Percentiles rank a stretch among this genome's conserved stretches.
Evolutionary conservation across 2,113 vertebrate species (phyloP).

Genomic region (Pituophis catenifer): DNA sequence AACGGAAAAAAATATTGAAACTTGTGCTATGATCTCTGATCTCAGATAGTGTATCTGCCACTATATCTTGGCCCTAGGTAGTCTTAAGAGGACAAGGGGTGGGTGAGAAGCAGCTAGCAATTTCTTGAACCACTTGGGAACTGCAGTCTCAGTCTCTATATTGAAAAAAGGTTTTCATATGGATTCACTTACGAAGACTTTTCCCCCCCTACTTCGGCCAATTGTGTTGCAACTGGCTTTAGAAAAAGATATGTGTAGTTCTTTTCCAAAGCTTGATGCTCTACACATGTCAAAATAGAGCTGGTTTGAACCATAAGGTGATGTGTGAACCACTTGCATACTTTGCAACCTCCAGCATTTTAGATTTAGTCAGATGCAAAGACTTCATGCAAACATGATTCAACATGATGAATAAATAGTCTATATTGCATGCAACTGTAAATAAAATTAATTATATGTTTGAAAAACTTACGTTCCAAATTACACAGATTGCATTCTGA

Average conservation of each 20-base stretch:
- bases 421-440: conserved; percentile 31
- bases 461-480: conserved; percentile 9
- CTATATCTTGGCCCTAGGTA: no score
- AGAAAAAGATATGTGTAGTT: conserved; percentile 7
- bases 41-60: neutral
- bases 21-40: neutral
- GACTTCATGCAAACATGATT: conserved; percentile 24
- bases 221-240: neutral
- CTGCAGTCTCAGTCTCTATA: conserved; percentile 30
- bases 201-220: neutral
- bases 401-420: conserved; percentile 22
- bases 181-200: conserved; percentile 55
- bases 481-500: neutral
- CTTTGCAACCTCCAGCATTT: neutral
- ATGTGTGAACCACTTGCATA: conserved; percentile 48
- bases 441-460: neutral
- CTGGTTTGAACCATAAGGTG: conserved; percentile 58
- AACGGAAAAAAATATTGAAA: neutral
- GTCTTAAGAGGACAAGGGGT: neutral
- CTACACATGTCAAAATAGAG: conserved; percentile 33
- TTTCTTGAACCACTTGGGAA: conserved; percentile 53
- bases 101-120: neutral
- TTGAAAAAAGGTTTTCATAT: conserved; percentile 39
- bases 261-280: neutral
- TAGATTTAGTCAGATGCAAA: conserved; percentile 8